Evolutionary conservation across 2,888 invertebrate species (phyloP), one percentile per base, ranked within the genome.

Genomic region (Tineola bisselliella): DNA sequence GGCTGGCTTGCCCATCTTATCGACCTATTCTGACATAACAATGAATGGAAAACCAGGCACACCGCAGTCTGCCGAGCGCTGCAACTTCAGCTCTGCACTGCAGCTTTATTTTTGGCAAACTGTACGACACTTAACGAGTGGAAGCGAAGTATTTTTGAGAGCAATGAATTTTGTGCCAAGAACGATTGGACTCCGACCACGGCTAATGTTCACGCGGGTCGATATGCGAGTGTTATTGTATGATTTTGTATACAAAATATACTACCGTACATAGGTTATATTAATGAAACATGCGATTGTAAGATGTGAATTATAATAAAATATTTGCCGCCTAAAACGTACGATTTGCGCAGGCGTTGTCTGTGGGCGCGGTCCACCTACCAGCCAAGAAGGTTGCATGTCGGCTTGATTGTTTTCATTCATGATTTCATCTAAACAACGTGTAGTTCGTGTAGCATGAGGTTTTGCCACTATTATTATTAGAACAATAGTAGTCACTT

Each of bases 61-160:
- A 54, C 82, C 83, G 57, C 84, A 82, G 76, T 79, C 72, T 74
- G 68, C 67, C 72, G 72, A 44, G 19, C 31, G 59, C 80, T 84
- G 84, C 84, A 84, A 82, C 81, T 77, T 73, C 70, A 70, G 73
- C 74, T 82, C 86, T 84, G 86, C 86, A 86, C 77, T 86, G 86
- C 86, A 86, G 84, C 79, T 81, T 80, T 84, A 84, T 83, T 86
- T 81, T 82, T 86, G 86, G 84, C 84, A 84, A 69, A 70, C 74
- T 76, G 75, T 75, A 76, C 73, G 67, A 70, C 70, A 68, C 70
- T 70, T 69, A 68, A 67, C 67, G 66, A 66, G 67, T 68, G 64
- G 18, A 48, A n/a, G 48, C 25, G 25, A 18, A 8, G 18, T 54
- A 54, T 54, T 54, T 54, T 54, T 25, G 25, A 31, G 15, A 58